Percentiles rank a stretch among this genome's conserved stretches.
These are phyloP conservation scores for Lethenteron camtschaticum DNA, from an alignment of 2,113 vertebrate species.

Conservation along the genomic window DNA sequence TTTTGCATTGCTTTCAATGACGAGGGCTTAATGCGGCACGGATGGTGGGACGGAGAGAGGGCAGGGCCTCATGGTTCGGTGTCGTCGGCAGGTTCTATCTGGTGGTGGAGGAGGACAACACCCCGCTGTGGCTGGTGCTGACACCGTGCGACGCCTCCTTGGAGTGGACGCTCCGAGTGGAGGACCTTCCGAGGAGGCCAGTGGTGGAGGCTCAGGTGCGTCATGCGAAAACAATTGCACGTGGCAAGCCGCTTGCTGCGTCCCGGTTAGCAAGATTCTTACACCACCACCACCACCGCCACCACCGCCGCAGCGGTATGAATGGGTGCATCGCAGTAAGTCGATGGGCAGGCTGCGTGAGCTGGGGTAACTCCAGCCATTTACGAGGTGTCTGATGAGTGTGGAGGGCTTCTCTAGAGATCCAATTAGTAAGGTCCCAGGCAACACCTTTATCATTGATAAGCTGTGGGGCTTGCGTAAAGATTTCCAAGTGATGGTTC, in stretches of 20 bases:
- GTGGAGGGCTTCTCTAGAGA: too few species aligned
- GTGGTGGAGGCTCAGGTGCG: slow-evolving; percentile 66
- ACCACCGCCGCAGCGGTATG: too few species aligned
- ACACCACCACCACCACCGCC: neutral
- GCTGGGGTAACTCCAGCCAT: slow-evolving; percentile 11
- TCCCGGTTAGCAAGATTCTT: neutral
- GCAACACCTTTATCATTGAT: too few species aligned
- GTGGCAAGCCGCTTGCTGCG: neutral
- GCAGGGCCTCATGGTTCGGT: too few species aligned
- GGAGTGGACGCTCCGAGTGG: slow-evolving; percentile 77
- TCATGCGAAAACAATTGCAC: slow-evolving; percentile 11
- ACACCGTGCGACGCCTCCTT: slow-evolving; percentile 83
- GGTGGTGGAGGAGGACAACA: slow-evolving; percentile 93
- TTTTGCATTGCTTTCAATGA: too few species aligned
- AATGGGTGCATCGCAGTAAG: slow-evolving; percentile 3
- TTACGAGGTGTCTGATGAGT: slow-evolving; percentile 11
- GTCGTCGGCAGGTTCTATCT: slow-evolving; percentile 55
- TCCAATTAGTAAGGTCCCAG: too few species aligned
- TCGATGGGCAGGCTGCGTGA: slow-evolving; percentile 9
- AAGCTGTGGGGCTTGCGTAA: too few species aligned
- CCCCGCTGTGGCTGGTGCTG: slow-evolving; percentile 70
- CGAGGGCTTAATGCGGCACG: too few species aligned
- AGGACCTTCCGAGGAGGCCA: slow-evolving; percentile 75
- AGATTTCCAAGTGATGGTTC: too few species aligned
- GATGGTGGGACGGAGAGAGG: too few species aligned